These are phyloP conservation scores for Tonatia bakeri DNA, from an alignment of 2,113 vertebrate species.

Conservation along the genomic window DNA sequence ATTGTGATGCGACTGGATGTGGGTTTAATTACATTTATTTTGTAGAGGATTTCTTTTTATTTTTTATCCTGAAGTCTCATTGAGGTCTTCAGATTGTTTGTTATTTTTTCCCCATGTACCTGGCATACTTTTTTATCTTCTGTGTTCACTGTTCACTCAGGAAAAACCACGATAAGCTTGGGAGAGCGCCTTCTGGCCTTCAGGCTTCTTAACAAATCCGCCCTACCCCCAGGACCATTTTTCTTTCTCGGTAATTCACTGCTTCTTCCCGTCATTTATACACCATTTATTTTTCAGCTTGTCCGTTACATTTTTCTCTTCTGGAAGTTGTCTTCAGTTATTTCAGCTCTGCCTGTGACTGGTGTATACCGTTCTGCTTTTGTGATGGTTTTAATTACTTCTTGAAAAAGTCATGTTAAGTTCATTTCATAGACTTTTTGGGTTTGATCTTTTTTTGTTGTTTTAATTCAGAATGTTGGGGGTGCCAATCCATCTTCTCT, in stretches of 20 bases:
- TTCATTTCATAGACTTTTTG: background rate
- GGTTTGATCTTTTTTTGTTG: background rate
- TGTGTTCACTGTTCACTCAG: background rate
- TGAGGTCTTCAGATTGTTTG: background rate
- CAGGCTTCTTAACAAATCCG: too few relatives aligned
- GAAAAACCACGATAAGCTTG: background rate
- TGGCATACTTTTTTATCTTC: background rate
- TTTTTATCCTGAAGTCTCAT: background rate
- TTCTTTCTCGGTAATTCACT: background rate
- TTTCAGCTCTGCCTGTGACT: background rate
- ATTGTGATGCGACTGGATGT: background rate
- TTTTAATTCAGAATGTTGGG: background rate
- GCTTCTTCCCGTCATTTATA: background rate
- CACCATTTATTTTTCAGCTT: background rate
- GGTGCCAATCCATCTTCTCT: background rate
- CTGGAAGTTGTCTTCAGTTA: background rate
- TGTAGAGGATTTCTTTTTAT: background rate
- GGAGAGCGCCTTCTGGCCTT: too few relatives aligned
- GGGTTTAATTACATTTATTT: conserved; percentile 31
- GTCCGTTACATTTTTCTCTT: background rate
- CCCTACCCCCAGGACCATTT: background rate
- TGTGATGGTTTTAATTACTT: background rate
- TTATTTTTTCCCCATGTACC: background rate
- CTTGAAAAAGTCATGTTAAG: background rate
- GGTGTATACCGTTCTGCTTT: background rate